phyloP scores from a whole-genome alignment of 2,888 invertebrate genomes.

The Nephrotoma appendiculata region DNA sequence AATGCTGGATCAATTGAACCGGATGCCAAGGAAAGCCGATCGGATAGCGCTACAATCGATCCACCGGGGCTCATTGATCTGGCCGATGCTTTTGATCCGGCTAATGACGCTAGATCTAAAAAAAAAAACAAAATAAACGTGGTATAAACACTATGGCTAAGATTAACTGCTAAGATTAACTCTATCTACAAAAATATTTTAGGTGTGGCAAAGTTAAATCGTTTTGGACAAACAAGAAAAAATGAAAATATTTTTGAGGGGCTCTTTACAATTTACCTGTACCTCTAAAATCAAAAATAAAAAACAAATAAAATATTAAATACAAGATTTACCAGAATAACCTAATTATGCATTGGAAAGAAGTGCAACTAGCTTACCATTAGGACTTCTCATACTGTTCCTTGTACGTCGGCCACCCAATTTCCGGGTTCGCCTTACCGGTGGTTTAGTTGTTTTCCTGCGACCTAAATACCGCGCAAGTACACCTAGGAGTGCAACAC shows the following conservation, averaged over 20 bases:
- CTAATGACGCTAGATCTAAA: constrained; percentile 44
- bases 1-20: constrained; percentile 41
- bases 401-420: constrained; percentile 38
- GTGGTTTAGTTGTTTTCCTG: constrained; percentile 46
- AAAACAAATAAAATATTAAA: constrained; percentile 8
- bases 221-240: neutral
- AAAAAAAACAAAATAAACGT: neutral
- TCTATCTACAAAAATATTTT: neutral
- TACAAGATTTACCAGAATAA: constrained; percentile 2
- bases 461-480: constrained; percentile 67
- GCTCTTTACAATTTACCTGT: neutral
- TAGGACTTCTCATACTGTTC: constrained; percentile 50
- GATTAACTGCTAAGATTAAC: neutral
- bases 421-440: constrained; percentile 40
- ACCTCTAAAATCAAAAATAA: constrained; percentile 5
- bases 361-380: constrained; percentile 34
- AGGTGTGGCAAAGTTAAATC: neutral
- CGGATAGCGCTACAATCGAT: constrained; percentile 43
- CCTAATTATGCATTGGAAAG: neutral
- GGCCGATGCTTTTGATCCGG: constrained; percentile 47
- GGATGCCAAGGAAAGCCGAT: constrained; percentile 51
- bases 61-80: constrained; percentile 43
- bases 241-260: neutral
- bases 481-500: constrained; percentile 68
- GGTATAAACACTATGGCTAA: neutral